A percentile compares a stretch with the other conserved stretches of the same genome.
phyloP scores from a whole-genome alignment of 2,113 vertebrate species.

The Atrichornis clamosus region DNA sequence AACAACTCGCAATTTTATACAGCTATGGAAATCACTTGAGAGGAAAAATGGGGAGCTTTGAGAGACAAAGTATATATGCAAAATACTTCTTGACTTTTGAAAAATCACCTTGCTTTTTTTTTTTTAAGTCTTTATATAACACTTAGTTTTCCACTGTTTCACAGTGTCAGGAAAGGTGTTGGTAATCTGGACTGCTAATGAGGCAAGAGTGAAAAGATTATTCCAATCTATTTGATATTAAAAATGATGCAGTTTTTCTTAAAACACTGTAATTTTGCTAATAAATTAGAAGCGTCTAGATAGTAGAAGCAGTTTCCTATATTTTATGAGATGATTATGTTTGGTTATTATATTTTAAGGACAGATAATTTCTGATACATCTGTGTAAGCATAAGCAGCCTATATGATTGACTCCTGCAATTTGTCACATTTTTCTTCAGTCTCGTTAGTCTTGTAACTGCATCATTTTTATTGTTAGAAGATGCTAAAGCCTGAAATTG shows the following conservation, averaged over 20 bases:
- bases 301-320: not conserved
- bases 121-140: not conserved
- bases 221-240: not conserved
- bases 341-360: not conserved
- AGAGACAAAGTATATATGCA: not conserved
- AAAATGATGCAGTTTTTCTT: not conserved
- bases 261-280: not conserved
- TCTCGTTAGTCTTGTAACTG: not conserved
- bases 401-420: not conserved
- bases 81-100: not conserved
- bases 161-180: not conserved
- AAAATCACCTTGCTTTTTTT: not conserved
- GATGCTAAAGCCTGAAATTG: not conserved
- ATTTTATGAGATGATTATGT: not conserved
- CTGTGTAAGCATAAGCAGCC: not conserved
- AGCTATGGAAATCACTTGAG: not conserved
- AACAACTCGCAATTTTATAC: not conserved
- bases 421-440: not conserved
- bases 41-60: not conserved
- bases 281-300: not conserved
- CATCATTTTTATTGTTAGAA: not conserved
- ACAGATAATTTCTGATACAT: not conserved
- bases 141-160: not conserved
- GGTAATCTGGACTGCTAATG: not conserved
- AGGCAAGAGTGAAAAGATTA: not conserved